Percentiles rank a stretch among this genome's conserved stretches.
These are phyloP conservation scores for Varecia variegata DNA, from an alignment of 2,797 vertebrate genomes.

Conservation along the genomic window DNA sequence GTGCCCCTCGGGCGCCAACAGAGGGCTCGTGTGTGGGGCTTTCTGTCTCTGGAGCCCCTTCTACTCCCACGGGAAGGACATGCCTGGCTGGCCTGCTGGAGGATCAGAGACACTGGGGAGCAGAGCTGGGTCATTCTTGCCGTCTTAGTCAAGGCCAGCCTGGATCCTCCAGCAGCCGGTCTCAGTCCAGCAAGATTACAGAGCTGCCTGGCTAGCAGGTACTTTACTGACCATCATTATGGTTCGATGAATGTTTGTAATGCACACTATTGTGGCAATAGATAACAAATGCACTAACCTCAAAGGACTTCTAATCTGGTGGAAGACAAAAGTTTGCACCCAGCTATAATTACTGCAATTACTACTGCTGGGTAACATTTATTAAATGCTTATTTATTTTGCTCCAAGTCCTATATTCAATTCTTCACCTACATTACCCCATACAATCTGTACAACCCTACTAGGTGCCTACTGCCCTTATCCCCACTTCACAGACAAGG, in stretches of 20 bases:
- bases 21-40: accelerated
- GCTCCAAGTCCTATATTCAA: not conserved
- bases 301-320: not conserved
- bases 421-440: not conserved
- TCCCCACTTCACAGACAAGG: not conserved
- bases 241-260: too few species aligned
- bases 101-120: accelerated
- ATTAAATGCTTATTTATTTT: not conserved
- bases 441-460: not conserved
- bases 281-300: not conserved
- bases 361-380: accelerated
- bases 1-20: accelerated
- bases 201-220: not conserved
- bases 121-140: not conserved
- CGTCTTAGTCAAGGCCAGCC: not conserved
- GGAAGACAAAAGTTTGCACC: not conserved
- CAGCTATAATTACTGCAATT: accelerated
- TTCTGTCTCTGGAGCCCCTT: not conserved
- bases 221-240: not conserved
- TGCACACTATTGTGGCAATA: accelerated
- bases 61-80: not conserved
- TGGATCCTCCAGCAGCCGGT: not conserved
- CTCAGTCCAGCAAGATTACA: not conserved
- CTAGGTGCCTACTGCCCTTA: not conserved
- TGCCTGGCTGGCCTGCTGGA: not conserved